Conservation (phyloP, 2,888 invertebrate genomes). For the Drosophila koepferae region DNA sequence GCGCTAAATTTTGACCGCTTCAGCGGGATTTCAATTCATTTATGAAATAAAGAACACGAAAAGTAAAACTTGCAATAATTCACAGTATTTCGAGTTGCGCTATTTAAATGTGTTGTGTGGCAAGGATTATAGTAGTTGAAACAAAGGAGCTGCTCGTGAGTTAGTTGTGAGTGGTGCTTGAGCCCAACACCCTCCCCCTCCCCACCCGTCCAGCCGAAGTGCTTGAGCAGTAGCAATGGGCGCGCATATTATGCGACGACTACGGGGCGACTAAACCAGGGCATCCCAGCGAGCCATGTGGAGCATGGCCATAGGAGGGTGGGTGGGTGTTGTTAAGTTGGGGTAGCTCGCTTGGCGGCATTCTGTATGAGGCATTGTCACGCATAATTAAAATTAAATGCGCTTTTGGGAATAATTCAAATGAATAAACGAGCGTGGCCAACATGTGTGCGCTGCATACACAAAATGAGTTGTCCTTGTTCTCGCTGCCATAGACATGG, state of each 20-base stretch:
- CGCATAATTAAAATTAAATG: conserved; percentile 85
- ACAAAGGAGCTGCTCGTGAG: conserved; percentile 5
- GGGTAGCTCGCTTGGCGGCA: conserved; percentile 26
- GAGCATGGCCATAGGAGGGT: neutral
- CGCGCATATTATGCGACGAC: conserved; percentile 21
- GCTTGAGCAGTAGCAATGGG: conserved; percentile 36
- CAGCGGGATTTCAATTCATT: conserved; percentile 30
- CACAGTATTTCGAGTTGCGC: conserved; percentile 1
- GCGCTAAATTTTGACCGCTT: conserved; percentile 31
- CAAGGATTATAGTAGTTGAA: conserved; percentile 3
- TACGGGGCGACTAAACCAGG: neutral
- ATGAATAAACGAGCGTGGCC: conserved; percentile 76
- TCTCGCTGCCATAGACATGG: neutral
- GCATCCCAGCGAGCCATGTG: neutral
- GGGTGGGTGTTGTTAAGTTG: neutral
- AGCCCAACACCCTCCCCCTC: neutral
- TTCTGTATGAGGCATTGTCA: conserved; percentile 80
- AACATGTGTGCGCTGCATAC: conserved; percentile 77
- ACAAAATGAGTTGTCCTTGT: conserved; percentile 67
- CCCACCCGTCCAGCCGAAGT: neutral
- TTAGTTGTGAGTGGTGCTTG: conserved; percentile 6
- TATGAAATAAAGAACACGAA: neutral
- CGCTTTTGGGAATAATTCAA: conserved; percentile 84
- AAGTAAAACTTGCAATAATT: conserved; percentile 12
- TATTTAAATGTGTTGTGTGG: conserved; percentile 4